Percentiles rank a stretch among this genome's conserved stretches.
These are phyloP conservation scores for Papilio dardanus DNA, from an alignment of 1,140 invertebrate genomes.

Conservation along the genomic window DNA sequence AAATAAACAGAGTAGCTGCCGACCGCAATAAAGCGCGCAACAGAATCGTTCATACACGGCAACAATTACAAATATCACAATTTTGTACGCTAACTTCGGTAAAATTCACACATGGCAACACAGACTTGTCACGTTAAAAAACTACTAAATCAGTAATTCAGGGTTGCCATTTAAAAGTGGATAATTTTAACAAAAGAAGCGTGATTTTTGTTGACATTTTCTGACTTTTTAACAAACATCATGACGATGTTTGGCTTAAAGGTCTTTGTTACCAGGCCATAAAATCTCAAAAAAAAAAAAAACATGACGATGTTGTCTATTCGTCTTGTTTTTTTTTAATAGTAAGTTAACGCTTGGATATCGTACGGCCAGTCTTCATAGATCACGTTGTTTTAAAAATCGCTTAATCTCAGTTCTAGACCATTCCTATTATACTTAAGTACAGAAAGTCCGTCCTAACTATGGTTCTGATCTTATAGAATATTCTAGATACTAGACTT, in stretches of 20 bases:
- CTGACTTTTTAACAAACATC: too few species aligned
- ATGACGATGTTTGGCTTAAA: too few species aligned
- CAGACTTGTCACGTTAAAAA: neutral
- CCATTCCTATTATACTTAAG: constrained; percentile 38
- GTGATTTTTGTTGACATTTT: neutral
- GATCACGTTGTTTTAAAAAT: constrained; percentile 59
- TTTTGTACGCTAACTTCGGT: constrained; percentile 31
- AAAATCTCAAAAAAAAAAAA: too few species aligned
- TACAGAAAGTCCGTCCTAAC: constrained; percentile 35
- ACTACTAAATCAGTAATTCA: neutral
- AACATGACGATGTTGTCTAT: too few species aligned
- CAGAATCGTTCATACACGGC: constrained; percentile 20
- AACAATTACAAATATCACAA: constrained; percentile 34
- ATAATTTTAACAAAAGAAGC: neutral
- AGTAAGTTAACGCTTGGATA: constrained; percentile 71
- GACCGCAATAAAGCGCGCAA: neutral
- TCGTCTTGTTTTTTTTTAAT: too few species aligned
- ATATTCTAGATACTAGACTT: neutral
- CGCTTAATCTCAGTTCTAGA: constrained; percentile 53
- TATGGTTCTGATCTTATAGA: neutral
- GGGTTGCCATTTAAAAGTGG: neutral
- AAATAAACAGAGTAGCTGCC: constrained; percentile 23
- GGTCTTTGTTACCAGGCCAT: too few species aligned
- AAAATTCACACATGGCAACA: constrained; percentile 13
- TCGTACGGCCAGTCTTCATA: constrained; percentile 67